Evolutionary conservation across 2,888 invertebrate species (phyloP).

Genomic region (Cerastoderma edule): DNA sequence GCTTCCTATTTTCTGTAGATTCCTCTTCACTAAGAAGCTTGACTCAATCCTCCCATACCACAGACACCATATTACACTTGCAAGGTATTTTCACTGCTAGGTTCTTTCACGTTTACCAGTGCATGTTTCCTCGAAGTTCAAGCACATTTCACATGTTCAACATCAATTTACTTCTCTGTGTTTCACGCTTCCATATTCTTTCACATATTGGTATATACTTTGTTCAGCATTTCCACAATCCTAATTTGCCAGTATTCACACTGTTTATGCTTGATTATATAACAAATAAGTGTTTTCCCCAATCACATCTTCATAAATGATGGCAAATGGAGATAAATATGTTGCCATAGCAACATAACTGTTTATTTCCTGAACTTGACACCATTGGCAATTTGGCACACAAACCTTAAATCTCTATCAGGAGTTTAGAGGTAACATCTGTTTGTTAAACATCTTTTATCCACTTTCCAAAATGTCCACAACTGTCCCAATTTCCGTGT

Average conservation of each 20-base stretch:
- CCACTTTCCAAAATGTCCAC: not conserved
- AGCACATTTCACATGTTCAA: constrained; percentile 3
- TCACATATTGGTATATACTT: too few species aligned
- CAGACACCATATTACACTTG: too few species aligned
- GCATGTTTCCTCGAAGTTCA: not conserved
- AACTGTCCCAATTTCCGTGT: constrained; percentile 1
- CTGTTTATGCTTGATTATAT: not conserved
- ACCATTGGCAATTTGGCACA: constrained; percentile 59
- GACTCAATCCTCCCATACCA: not conserved
- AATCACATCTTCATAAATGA: not conserved
- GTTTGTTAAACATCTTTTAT: constrained; percentile 7
- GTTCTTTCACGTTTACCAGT: too few species aligned
- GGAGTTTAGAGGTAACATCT: constrained; percentile 11
- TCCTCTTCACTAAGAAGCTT: not conserved
- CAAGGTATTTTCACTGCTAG: too few species aligned
- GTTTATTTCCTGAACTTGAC: constrained; percentile 24
- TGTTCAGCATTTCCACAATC: not conserved
- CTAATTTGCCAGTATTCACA: not conserved
- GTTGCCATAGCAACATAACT: constrained; percentile 19
- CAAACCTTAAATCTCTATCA: constrained; percentile 11
- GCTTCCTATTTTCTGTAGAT: not conserved
- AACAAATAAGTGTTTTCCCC: not conserved
- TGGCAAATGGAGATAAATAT: not conserved
- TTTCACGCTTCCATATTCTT: not conserved
- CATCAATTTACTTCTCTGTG: not conserved